Evolutionary conservation across 2,113 vertebrate species (phyloP), one percentile per base, ranked within the genome.

Genomic region (Podarcis raffonei): DNA sequence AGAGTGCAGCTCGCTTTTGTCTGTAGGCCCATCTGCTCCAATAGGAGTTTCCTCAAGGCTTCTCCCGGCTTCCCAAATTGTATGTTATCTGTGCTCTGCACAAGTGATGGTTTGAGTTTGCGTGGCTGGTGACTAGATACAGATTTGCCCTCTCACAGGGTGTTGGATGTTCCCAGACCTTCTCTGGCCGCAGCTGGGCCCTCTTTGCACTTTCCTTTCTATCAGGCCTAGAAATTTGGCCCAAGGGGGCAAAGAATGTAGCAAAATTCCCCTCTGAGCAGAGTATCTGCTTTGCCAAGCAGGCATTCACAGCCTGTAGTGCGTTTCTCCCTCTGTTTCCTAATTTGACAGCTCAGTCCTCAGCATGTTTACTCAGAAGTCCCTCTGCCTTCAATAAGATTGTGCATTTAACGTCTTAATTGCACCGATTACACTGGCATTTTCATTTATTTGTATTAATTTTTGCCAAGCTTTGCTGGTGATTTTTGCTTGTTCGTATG

Each of bases 21-120:
- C 83, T 62, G 37, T 84, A 90, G 72, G 9, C 87, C 89, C 88
- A 62, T 42, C 83, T 79, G 86, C 87, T 0, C 0, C 86, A 83
- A 71, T 77, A 80, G 86, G 59, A 32, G 3, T 8, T 23, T 48
- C 25, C 74, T 42, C 8, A 1, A 16, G 57, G 25, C 25, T 25
- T 22, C 27, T 16, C 59, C 32, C 23, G 18, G n/a, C 27, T 23
- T n/a, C 18, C 16, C 65, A 15, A 48, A 22, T 48, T 66, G 6
- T 8, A 42, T 13, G 48, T 32, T 16, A 18, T 11, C 30, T 48
- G 75, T 15, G 37, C 25, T 72, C 25, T 59, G 82, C 4, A 11
- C 15, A 53, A 12, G 3, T 15, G 39, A 25, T n/a, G 2, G 20
- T 25, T 35, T 71, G 69, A 35, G n/a, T 32, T 6, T 57, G 39